phyloP scores from a whole-genome alignment of 2,113 vertebrate species.

The Phycodurus eques region DNA sequence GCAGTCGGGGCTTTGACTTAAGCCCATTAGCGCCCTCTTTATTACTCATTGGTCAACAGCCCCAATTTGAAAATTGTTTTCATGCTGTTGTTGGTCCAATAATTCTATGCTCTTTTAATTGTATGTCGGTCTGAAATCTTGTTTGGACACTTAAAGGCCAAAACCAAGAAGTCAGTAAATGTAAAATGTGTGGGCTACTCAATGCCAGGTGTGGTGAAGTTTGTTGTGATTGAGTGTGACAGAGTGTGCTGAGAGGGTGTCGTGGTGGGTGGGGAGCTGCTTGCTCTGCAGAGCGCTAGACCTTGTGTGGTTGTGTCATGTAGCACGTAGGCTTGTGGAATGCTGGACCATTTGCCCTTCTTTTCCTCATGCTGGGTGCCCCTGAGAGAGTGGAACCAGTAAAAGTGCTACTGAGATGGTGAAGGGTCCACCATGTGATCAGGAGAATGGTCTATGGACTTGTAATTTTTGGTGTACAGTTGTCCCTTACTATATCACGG shows the following conservation, averaged over 20 bases:
- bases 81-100: constrained; percentile 29
- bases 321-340: constrained; percentile 67
- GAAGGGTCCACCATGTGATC: constrained; percentile 26
- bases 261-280: neutral
- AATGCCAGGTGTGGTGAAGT: constrained; percentile 2
- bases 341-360: constrained; percentile 33
- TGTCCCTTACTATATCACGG: too few species aligned
- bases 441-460: constrained; percentile 30
- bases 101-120: constrained; percentile 11
- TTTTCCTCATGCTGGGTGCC: constrained; percentile 51
- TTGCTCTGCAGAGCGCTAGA: neutral
- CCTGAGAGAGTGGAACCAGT: constrained; percentile 32
- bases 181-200: neutral
- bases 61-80: constrained; percentile 54
- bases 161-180: neutral
- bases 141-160: neutral
- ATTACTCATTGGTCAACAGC: constrained; percentile 51
- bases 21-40: constrained; percentile 65
- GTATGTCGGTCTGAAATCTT: neutral
- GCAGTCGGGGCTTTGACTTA: constrained; percentile 63
- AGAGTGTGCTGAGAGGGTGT: constrained; percentile 35
- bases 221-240: constrained; percentile 45
- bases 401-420: constrained; percentile 40
- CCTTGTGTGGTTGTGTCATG: constrained; percentile 45
- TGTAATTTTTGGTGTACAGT: too few species aligned